Base-by-base conservation (phyloP, 2,888 invertebrate species). In the Himalopsyche anomala region DNA sequence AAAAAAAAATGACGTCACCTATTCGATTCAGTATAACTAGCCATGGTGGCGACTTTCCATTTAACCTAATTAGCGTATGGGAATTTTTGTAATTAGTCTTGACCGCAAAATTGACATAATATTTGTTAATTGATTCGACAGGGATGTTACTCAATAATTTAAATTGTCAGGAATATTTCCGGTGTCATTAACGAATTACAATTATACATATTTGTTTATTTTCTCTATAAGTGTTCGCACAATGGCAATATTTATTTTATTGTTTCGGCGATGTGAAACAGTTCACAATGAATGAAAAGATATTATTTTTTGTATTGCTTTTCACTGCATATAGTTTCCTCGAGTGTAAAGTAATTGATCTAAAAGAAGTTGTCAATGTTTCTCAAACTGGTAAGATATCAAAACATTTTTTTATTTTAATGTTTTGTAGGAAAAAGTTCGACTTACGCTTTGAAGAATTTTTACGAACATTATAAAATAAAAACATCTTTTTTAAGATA, bases 161-260 rank as follows among this genome's bases (percentile, higher is more conserved):
- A 8, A 62, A 9, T 5, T 11, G 62, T 19, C 19, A 62, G 2
- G 28, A 19, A 9, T 28, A 28, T 62, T 62, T 62, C 28, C 62
- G 62, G 62, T 28, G 62, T 62, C 62, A 62, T 62, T 62, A 62
- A 62, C 62, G 19, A 5, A 2, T 0, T 19, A 56, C n/a, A 56
- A 56, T 56, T 45, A 2, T 19, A 2, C 5, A 62, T 9, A 4
- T 19, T 28, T 62, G 62, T 62, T 62, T 62, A 19, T 5, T 81
- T 81, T 81, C 17, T 36, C 28, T 80, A 51, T 81, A 42, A 81
- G 54, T 15, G 17, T 51, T 81, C n/a, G 4, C 19, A 42, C 38
- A 12, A 81, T 45, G 81, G n/a, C 19, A n/a, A 42, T 51, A 40
- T 81, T 19, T 28, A 81, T 81, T 51, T 54, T 51, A 15, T 81